Base-by-base conservation (phyloP, 2,888 invertebrate species). In the Clivina fossor region DNA sequence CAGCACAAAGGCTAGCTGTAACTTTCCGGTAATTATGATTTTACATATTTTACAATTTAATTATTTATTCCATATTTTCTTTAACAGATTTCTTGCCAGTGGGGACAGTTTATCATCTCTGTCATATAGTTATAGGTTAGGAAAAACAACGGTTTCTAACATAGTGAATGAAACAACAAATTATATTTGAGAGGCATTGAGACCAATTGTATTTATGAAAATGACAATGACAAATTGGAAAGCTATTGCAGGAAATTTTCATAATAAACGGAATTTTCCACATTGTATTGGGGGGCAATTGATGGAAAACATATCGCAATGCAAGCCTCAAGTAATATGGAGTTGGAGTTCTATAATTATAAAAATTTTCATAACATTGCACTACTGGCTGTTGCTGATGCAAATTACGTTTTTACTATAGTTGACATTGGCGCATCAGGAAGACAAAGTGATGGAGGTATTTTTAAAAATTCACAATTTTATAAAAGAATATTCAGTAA, bases 1-100 rank as follows among this genome's bases (percentile, higher is more conserved):
- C 64, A 41, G 63, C 60, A 57, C 60, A 62, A 56, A 63, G 62
- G 43, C 53, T 66, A 37, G 63, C 64, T 54, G 40, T 64, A 24
- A 66, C 64, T 43, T 58, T 65, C 58, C 62, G 62, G 64, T 63
- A 59, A 53, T 30, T 13, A 37, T 20, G 5, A 48, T 38, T n/a
- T 46, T 28, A 24, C 38, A 40, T 37, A 35, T 16, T 35, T 37
- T 20, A 32, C 32, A 19, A n/a, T n/a, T n/a, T n/a, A n/a, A n/a
- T n/a, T n/a, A n/a, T n/a, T n/a, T n/a, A n/a, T n/a, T n/a, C n/a
- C n/a, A n/a, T n/a, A n/a, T n/a, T n/a, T n/a, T n/a, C n/a, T n/a
- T n/a, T n/a, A 30, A 50, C 13, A 50, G 40, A 20, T 19, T 40
- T 28, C 30, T 50, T 28, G 50, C 40, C 28, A 32, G 40, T 20